phyloP scores from a whole-genome alignment of 2,797 vertebrate genomes.

The Gallinago stenura region DNA sequence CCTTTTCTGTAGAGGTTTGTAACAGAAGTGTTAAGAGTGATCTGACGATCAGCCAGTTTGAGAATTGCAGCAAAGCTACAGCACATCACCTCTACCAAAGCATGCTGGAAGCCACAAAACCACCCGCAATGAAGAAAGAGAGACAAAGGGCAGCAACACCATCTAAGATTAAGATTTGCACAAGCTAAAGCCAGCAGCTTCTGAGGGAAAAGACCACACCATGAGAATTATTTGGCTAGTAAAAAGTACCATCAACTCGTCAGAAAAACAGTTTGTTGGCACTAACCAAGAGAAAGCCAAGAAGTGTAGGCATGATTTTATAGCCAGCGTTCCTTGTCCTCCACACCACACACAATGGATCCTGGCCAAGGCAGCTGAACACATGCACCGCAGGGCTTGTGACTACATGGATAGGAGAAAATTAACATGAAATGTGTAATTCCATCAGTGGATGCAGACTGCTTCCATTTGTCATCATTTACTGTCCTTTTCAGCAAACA shows the following conservation, averaged over 20 bases:
- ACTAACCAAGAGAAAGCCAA: background rate
- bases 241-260: background rate
- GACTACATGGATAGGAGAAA: background rate
- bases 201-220: background rate
- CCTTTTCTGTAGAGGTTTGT: background rate
- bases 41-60: background rate
- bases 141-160: background rate
- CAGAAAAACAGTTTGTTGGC: background rate
- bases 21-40: background rate
- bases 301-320: background rate
- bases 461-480: background rate
- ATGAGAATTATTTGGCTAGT: background rate
- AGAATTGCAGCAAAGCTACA: background rate
- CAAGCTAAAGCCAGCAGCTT: background rate
- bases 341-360: fast-evolving
- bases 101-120: background rate
- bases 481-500: background rate
- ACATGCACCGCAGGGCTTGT: fast-evolving
- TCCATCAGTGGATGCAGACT: background rate
- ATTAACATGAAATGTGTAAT: background rate
- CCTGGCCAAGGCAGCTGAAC: background rate
- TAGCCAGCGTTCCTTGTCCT: background rate
- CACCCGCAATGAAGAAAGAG: fast-evolving
- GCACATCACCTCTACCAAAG: background rate
- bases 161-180: too few species aligned